Conservation (phyloP, 2,888 invertebrate species). For the Hypolimnas misippus region DNA sequence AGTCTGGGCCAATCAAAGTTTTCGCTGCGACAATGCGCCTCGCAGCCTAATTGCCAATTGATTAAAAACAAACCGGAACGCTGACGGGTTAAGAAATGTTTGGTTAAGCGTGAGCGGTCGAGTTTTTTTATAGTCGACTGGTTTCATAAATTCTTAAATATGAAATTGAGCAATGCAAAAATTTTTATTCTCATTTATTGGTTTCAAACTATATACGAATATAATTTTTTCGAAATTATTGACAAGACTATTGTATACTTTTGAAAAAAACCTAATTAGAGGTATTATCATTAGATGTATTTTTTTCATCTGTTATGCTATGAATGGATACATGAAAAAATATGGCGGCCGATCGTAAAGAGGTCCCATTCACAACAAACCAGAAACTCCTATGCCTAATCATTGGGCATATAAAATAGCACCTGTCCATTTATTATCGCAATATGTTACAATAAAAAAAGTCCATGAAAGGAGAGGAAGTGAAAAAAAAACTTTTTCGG, state of each 20-base stretch:
- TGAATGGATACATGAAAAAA: constrained; percentile 45
- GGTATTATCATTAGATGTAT: not conserved
- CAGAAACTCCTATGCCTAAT: constrained; percentile 70
- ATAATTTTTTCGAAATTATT: too few species aligned
- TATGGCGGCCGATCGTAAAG: constrained; percentile 55
- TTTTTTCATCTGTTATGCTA: constrained; percentile 3
- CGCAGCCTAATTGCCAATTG: constrained; percentile 71
- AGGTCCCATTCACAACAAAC: constrained; percentile 61
- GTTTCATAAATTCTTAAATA: constrained; percentile 1
- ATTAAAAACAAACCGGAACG: constrained; percentile 54
- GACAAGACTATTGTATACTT: not conserved
- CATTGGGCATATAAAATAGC: constrained; percentile 64
- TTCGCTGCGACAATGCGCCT: constrained; percentile 64
- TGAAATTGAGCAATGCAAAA: not conserved
- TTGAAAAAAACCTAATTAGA: not conserved
- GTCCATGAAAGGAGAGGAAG: constrained; percentile 73
- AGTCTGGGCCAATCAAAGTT: constrained; percentile 76
- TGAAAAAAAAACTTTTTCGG: constrained; percentile 62
- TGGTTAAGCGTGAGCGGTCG: constrained; percentile 26
- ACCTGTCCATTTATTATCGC: constrained; percentile 78
- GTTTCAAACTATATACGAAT: not conserved
- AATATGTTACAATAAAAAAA: constrained; percentile 45
- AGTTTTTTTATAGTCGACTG: constrained; percentile 17
- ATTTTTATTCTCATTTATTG: not conserved
- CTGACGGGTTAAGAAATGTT: constrained; percentile 35